These are phyloP conservation scores for Coleophora deauratella DNA, from an alignment of 2,888 invertebrate genomes.

Conservation along the genomic window DNA sequence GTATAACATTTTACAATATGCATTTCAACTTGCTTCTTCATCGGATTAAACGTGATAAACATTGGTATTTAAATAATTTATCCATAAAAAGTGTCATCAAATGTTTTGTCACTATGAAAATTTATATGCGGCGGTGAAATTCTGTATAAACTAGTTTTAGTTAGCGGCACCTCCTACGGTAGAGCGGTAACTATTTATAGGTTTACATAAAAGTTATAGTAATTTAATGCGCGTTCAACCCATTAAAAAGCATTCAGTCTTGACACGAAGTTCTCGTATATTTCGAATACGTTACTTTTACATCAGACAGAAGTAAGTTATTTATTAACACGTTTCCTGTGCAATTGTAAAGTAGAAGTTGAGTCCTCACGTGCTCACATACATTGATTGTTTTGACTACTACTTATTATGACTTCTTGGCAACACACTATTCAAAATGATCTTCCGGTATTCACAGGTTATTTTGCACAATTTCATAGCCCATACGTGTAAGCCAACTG, in stretches of 20 bases:
- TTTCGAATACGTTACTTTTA: too few relatives aligned
- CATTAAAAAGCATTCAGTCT: conserved; percentile 62
- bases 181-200: conserved; percentile 9
- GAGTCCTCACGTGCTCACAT: too few relatives aligned
- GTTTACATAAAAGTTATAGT: conserved; percentile 23
- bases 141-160: conserved; percentile 36
- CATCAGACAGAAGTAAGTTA: too few relatives aligned
- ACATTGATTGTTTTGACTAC: too few relatives aligned
- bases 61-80: conserved; percentile 25
- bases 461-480: too few relatives aligned
- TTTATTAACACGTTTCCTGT: too few relatives aligned
- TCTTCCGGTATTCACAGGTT: too few relatives aligned
- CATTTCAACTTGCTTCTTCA: background rate
- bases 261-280: conserved; percentile 24
- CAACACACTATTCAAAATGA: too few relatives aligned
- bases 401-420: too few relatives aligned
- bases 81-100: conserved; percentile 43
- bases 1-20: background rate
- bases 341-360: too few relatives aligned
- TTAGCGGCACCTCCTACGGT: conserved; percentile 38
- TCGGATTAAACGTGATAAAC: conserved; percentile 7
- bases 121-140: conserved; percentile 30
- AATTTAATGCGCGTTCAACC: conserved; percentile 43
- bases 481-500: too few relatives aligned
- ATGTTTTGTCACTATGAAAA: conserved; percentile 44